Conservation (phyloP, 2,888 invertebrate species). For the Sphecodes monilicornis region DNA sequence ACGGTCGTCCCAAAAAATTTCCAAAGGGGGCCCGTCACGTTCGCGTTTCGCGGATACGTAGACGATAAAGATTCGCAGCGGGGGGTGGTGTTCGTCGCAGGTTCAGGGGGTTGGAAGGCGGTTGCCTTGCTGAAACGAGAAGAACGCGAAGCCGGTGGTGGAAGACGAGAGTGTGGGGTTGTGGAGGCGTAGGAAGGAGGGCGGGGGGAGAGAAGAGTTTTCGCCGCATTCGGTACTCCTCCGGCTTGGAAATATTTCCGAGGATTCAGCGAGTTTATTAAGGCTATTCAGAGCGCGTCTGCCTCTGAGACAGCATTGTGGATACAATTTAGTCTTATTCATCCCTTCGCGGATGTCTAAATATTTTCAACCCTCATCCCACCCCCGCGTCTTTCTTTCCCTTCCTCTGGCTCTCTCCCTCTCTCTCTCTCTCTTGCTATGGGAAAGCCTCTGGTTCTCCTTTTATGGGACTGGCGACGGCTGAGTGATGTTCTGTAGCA, state of each 20-base stretch:
- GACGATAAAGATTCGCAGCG: constrained; percentile 58
- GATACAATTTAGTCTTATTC: constrained; percentile 88
- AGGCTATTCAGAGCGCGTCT: constrained; percentile 86
- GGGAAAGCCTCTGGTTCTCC: constrained; percentile 17
- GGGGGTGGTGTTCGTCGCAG: constrained; percentile 39
- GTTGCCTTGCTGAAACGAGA: constrained; percentile 67
- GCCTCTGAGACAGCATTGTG: constrained; percentile 87
- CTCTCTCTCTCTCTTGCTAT: constrained; percentile 22
- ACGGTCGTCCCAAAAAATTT: constrained; percentile 47
- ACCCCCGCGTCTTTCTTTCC: constrained; percentile 50
- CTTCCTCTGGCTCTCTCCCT: constrained; percentile 37
- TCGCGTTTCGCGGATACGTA: constrained; percentile 66
- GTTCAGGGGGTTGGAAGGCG: constrained; percentile 28
- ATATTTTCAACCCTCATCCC: constrained; percentile 81
- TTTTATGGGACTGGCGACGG: constrained; percentile 53
- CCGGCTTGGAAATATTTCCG: constrained; percentile 83
- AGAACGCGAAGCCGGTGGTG: constrained; percentile 64
- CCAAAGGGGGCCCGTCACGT: constrained; percentile 59
- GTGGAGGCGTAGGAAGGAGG: not conserved
- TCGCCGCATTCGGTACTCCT: constrained; percentile 75
- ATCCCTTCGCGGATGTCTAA: constrained; percentile 84
- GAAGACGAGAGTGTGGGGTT: constrained; percentile 13
- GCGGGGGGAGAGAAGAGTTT: constrained; percentile 67
- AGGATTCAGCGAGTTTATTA: constrained; percentile 85
- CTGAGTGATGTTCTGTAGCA: constrained; percentile 41